Evolutionary conservation across 2,888 invertebrate species (phyloP).

Genomic region (Clivina fossor): DNA sequence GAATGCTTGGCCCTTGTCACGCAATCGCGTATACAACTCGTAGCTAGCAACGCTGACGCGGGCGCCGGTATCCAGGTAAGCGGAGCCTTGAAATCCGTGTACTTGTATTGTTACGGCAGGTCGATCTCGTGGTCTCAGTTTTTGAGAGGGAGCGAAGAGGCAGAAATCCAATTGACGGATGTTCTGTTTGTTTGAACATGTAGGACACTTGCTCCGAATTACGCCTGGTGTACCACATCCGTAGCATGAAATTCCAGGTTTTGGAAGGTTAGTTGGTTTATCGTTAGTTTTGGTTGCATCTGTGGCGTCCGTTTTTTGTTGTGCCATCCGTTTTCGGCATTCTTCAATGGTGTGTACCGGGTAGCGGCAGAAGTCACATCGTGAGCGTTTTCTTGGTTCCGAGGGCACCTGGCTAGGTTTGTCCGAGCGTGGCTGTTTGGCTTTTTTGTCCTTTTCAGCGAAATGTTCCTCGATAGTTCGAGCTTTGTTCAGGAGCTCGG

Average conservation of each 20-base stretch:
- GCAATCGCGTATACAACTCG: slow-evolving; percentile 24
- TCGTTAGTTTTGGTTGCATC: slow-evolving; percentile 10
- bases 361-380: no score
- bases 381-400: slow-evolving; percentile 7
- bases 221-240: slow-evolving; percentile 39
- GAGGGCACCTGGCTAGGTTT: slow-evolving; percentile 10
- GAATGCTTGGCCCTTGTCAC: slow-evolving; percentile 1
- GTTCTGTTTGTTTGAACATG: slow-evolving; percentile 28
- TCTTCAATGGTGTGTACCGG: no score
- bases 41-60: slow-evolving; percentile 38
- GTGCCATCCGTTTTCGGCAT: no score
- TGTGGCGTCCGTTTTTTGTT: no score
- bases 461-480: no score
- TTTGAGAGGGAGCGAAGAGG: no score
- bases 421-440: slow-evolving; percentile 20
- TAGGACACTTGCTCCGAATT: slow-evolving; percentile 33
- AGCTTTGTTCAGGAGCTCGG: no score
- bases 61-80: slow-evolving; percentile 37
- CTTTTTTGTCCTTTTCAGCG: slow-evolving; percentile 25
- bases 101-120: neutral
- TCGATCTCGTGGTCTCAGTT: no score
- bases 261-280: neutral
- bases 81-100: slow-evolving; percentile 9
- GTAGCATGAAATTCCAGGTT: slow-evolving; percentile 29
- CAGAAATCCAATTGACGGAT: no score